Percentiles rank a stretch among this genome's conserved stretches.
Evolutionary conservation across 2,797 vertebrate genomes (phyloP).

Genomic region (Silurus lanzhouensis): DNA sequence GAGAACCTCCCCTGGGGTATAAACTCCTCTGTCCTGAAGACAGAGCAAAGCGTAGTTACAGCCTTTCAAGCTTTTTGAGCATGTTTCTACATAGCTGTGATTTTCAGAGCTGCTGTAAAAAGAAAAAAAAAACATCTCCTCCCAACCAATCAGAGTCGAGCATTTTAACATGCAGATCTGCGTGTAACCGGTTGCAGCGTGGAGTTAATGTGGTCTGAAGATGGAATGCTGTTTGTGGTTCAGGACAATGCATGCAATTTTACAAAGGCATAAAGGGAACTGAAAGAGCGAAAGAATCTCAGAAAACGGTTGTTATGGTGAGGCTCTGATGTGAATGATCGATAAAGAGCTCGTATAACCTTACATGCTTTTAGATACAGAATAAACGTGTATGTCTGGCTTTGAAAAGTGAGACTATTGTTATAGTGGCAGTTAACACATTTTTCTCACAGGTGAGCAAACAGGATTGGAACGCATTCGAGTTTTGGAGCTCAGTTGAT

Average conservation of each 20-base stretch:
- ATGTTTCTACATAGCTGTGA: too few species aligned
- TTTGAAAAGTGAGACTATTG: background rate
- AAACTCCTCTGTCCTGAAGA: background rate
- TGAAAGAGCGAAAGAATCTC: background rate
- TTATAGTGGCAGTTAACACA: background rate
- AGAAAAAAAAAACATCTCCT: background rate
- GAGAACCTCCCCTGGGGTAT: background rate
- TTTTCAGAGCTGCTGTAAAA: too few species aligned
- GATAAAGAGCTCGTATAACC: background rate
- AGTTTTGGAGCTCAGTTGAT: too few species aligned
- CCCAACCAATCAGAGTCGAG: background rate
- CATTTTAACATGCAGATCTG: background rate
- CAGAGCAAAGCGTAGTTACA: background rate
- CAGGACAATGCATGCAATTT: conserved; percentile 7
- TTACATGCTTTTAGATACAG: background rate
- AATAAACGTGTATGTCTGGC: background rate
- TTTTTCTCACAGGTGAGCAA: conserved; percentile 18
- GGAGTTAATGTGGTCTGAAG: background rate
- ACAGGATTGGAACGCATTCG: background rate
- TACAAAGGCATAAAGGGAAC: background rate
- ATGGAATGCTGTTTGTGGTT: background rate
- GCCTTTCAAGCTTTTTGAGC: background rate
- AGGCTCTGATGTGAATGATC: background rate
- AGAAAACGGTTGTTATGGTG: background rate
- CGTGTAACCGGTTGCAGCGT: background rate